Evolutionary conservation across 2,113 vertebrate species (phyloP).

Genomic region (Rhagologus leucostigma): DNA sequence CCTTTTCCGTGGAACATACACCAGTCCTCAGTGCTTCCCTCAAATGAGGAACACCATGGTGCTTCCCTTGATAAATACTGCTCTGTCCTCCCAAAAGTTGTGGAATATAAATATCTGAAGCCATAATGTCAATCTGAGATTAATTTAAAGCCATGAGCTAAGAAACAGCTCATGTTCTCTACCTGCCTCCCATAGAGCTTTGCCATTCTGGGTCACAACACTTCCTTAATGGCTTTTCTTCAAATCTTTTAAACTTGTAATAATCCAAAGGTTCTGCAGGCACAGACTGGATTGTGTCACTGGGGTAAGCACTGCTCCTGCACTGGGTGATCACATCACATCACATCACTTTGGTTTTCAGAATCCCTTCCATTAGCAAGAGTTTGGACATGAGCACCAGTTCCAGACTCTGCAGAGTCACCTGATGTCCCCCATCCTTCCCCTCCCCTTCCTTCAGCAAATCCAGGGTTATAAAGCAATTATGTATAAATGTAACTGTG

Average conservation of each 20-base stretch:
- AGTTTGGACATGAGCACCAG: background rate
- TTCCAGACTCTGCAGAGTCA: background rate
- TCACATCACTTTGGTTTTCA: background rate
- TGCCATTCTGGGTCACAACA: background rate
- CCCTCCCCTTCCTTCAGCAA: background rate
- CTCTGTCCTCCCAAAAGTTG: background rate
- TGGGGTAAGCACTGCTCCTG: background rate
- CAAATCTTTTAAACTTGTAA: background rate
- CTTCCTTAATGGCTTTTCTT: background rate
- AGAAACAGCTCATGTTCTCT: background rate
- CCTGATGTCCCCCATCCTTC: background rate
- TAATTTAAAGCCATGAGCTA: background rate
- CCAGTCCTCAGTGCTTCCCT: background rate
- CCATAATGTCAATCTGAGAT: background rate
- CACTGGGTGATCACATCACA: background rate
- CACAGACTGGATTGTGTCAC: background rate
- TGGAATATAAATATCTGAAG: background rate
- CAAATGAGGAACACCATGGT: background rate
- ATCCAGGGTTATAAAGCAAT: background rate
- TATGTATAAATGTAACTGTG: background rate
- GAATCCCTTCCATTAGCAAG: background rate
- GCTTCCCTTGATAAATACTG: background rate
- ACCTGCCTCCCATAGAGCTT: background rate
- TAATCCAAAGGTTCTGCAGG: background rate
- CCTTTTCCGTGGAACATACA: background rate